Evolutionary conservation across 2,797 vertebrate species (phyloP).

Genomic region (Presbytis comata): DNA sequence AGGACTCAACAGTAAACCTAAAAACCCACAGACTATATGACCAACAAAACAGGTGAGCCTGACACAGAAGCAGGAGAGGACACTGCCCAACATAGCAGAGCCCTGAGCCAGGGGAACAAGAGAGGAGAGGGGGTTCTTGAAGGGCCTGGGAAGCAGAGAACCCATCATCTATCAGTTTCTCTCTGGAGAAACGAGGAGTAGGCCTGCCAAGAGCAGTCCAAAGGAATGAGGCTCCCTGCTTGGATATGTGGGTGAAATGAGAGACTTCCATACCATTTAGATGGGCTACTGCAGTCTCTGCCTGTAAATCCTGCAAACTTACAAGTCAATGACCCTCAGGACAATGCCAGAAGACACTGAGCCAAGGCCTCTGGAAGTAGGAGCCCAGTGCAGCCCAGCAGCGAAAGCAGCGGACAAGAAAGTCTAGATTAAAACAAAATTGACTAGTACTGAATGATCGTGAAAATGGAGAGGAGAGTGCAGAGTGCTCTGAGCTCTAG

Average conservation of each 20-base stretch:
- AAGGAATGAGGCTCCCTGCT: rapidly evolving
- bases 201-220: rapidly evolving
- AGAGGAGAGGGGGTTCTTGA: neutral
- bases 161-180: too few species aligned
- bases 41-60: neutral
- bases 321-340: neutral
- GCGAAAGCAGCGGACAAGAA: neutral
- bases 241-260: neutral
- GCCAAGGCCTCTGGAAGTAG: neutral
- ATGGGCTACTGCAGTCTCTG: too few species aligned
- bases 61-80: neutral
- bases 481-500: rapidly evolving
- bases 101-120: neutral
- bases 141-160: neutral
- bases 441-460: rapidly evolving
- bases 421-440: neutral
- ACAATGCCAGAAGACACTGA: neutral
- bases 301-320: neutral
- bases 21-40: rapidly evolving
- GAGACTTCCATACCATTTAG: neutral
- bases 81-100: neutral
- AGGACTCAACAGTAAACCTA: neutral
- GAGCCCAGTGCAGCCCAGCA: neutral
- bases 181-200: too few species aligned
- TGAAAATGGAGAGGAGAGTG: neutral